Evolutionary conservation across 1,140 invertebrate genomes (phyloP).

Genomic region (Nautilus pompilius): DNA sequence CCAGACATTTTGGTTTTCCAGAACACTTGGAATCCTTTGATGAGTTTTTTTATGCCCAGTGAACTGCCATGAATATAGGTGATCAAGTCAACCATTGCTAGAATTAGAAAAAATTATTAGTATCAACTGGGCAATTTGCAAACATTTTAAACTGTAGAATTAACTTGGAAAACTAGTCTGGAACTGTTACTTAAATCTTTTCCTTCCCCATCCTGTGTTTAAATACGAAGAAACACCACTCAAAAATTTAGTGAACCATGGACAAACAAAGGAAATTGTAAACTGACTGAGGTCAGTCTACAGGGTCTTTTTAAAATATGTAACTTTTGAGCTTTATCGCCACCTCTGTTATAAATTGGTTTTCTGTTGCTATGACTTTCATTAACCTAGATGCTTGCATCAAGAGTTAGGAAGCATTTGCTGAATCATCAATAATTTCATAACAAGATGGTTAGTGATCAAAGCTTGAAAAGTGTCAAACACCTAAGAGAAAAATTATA

Average conservation of each 20-base stretch:
- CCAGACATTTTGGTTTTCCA: constrained; percentile 58
- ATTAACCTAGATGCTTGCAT: too few relatives aligned
- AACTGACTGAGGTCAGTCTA: too few relatives aligned
- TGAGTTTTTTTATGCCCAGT: constrained; percentile 61
- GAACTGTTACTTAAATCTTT: not conserved
- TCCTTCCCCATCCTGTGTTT: not conserved
- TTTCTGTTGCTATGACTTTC: too few relatives aligned
- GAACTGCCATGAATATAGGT: constrained; percentile 68
- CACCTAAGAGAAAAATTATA: too few relatives aligned
- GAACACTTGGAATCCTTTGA: constrained; percentile 66
- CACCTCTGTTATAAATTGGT: too few relatives aligned
- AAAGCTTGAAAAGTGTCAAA: too few relatives aligned
- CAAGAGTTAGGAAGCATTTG: too few relatives aligned
- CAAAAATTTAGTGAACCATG: not conserved
- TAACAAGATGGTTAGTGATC: too few relatives aligned
- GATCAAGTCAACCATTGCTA: constrained; percentile 66
- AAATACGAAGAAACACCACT: not conserved
- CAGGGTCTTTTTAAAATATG: too few relatives aligned
- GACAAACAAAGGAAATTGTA: too few relatives aligned
- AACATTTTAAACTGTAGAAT: not conserved
- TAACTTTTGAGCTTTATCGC: too few relatives aligned
- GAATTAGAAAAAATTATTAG: constrained; percentile 17
- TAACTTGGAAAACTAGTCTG: not conserved
- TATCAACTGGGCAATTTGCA: not conserved
- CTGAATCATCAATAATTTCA: too few relatives aligned